Evolutionary conservation across 2,888 invertebrate species (phyloP), one percentile per base, ranked within the genome.

Genomic region (Punctoribates punctum): DNA sequence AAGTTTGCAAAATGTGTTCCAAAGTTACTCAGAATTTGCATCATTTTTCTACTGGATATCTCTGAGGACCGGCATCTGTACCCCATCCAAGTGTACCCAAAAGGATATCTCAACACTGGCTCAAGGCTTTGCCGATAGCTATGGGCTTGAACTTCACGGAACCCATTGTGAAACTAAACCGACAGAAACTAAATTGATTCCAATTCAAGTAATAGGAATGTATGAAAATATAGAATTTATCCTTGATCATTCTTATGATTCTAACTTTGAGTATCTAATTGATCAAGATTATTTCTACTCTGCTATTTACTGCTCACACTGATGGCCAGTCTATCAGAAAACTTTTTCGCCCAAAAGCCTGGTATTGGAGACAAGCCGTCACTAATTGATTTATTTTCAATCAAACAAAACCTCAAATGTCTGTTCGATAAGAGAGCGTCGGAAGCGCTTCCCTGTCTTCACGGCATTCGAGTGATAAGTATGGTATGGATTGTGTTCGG

Each of bases 401-500:
- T 42, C 1, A 42, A 42, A 42, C 42, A 13, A 42, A 42, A 42
- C 13, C 1, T 42, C 6, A 42, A 42, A 8, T 1, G 1, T 9
- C 11, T 42, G 13, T 42, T 42, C 11, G 42, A 8, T 42, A 42
- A 42, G 13, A 8, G 42, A 42, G 8, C 9, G 11, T 42, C 42
- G 1, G 42, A 74, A n/a, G 74, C 75, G 8, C 54, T 79, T 9
- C 57, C 70, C 25, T 77, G 78, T 57, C 8, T 79, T 13, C 78
- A 79, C 46, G 79, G 79, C 23, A 70, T 79, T 29, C 29, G 79
- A 73, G 60, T 77, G 11, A n/a, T 78, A 15, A 79, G 75, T 6
- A 79, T 79, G 51, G 72, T 70, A n/a, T 79, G 79, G 79, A 78
- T 79, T 25, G 78, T 79, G 9, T 38, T 79, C 13, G 78, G 78